These are phyloP conservation scores for Cheirogaleus medius DNA, from an alignment of 2,113 vertebrate genomes.

Conservation along the genomic window DNA sequence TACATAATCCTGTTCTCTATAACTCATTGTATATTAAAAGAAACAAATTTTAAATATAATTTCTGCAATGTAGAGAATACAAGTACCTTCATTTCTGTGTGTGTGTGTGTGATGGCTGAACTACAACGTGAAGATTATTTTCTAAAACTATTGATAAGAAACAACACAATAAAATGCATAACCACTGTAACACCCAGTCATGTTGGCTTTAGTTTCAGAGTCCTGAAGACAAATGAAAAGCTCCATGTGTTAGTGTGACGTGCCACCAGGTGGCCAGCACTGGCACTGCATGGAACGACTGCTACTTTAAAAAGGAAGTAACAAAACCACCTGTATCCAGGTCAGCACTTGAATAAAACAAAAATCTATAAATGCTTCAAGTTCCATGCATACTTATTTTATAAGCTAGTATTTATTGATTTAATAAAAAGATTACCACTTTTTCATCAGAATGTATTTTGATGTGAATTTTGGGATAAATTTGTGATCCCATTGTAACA, in stretches of 20 bases:
- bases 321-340: not conserved
- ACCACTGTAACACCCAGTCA: not conserved
- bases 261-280: conserved; percentile 82
- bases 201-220: not conserved
- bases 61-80: not conserved
- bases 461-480: not conserved
- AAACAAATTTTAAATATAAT: conserved; percentile 3
- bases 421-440: not conserved
- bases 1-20: not conserved
- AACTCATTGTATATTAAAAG: conserved; percentile 19
- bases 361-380: not conserved
- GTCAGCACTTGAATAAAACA: not conserved
- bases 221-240: conserved; percentile 16
- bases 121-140: not conserved
- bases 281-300: conserved; percentile 40
- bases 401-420: not conserved
- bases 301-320: not conserved
- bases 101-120: not conserved
- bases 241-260: conserved; percentile 61
- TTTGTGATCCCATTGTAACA: not conserved
- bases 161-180: not conserved
- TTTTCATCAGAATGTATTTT: not conserved
- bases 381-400: not conserved
- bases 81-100: not conserved
- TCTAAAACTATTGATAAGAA: not conserved